These are phyloP conservation scores for Rhizoglyphus robini DNA, from an alignment of 1,140 invertebrate species.

Conservation along the genomic window DNA sequence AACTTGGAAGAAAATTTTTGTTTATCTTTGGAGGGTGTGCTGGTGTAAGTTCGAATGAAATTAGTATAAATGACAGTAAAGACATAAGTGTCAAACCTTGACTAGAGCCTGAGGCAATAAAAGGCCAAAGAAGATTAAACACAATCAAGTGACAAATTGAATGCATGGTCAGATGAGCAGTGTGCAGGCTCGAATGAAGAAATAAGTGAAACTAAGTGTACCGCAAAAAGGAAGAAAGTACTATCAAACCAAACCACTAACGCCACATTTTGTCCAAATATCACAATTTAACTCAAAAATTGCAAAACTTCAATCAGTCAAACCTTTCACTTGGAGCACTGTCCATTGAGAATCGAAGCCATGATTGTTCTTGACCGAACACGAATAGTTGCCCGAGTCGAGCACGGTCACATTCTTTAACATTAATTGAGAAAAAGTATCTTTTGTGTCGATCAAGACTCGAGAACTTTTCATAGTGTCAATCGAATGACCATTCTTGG, in stretches of 20 bases:
- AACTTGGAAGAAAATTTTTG: background rate
- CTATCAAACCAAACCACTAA: background rate
- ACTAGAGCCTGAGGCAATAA: background rate
- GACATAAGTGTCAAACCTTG: background rate
- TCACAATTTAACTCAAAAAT: background rate
- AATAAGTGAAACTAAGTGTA: background rate
- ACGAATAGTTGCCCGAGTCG: constrained; percentile 20
- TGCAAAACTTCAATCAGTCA: too few relatives aligned
- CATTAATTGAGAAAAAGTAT: background rate
- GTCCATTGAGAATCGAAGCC: background rate
- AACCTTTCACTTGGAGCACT: background rate
- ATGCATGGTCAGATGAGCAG: background rate
- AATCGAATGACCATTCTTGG: background rate
- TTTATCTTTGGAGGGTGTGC: background rate
- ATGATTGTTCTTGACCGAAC: background rate
- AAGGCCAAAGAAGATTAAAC: background rate
- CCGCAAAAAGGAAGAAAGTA: background rate
- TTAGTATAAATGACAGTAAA: background rate
- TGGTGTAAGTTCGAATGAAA: background rate
- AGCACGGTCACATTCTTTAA: background rate
- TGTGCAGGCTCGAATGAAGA: too few relatives aligned
- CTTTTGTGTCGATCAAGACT: background rate
- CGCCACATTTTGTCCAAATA: constrained; percentile 7
- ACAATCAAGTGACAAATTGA: background rate
- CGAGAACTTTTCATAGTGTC: background rate